Conservation (phyloP, 2,888 invertebrate genomes). For the Diloba caeruleocephala region DNA sequence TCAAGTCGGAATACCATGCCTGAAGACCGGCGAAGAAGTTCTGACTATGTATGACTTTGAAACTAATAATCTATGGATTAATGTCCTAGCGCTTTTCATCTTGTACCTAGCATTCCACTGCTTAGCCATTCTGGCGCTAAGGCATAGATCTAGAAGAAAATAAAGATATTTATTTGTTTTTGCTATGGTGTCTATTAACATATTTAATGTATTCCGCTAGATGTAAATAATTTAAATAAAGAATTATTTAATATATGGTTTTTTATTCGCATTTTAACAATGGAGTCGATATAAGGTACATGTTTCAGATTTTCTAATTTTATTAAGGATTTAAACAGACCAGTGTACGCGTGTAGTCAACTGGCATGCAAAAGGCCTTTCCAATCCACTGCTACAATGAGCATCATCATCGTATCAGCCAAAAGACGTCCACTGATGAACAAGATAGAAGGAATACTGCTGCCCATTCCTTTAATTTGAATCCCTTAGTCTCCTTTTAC, state of each 20-base stretch:
- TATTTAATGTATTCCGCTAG: conserved; percentile 41
- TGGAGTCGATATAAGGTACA: too few species aligned
- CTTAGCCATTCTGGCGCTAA: conserved; percentile 91
- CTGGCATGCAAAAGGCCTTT: too few species aligned
- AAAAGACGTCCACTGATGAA: too few species aligned
- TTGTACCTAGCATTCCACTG: conserved; percentile 92
- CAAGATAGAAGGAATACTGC: too few species aligned
- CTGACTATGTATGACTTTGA: conserved; percentile 93
- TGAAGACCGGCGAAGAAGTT: conserved; percentile 92
- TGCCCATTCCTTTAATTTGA: too few species aligned
- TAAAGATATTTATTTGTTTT: conserved; percentile 52
- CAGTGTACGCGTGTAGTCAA: too few species aligned
- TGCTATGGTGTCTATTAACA: conserved; percentile 58
- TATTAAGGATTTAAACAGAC: too few species aligned
- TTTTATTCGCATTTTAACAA: background rate
- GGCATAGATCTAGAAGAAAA: conserved; percentile 90
- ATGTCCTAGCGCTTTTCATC: conserved; percentile 91
- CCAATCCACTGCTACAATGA: too few species aligned
- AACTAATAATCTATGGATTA: conserved; percentile 89
- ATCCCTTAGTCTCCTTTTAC: too few species aligned
- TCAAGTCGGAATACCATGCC: conserved; percentile 90
- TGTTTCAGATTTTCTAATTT: too few species aligned
- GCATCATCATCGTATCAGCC: too few species aligned
- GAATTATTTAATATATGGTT: conserved; percentile 22
- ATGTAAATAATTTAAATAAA: conserved; percentile 61